These are phyloP conservation scores for Paramormyrops kingsleyae DNA, from an alignment of 2,113 vertebrate genomes.

Conservation along the genomic window DNA sequence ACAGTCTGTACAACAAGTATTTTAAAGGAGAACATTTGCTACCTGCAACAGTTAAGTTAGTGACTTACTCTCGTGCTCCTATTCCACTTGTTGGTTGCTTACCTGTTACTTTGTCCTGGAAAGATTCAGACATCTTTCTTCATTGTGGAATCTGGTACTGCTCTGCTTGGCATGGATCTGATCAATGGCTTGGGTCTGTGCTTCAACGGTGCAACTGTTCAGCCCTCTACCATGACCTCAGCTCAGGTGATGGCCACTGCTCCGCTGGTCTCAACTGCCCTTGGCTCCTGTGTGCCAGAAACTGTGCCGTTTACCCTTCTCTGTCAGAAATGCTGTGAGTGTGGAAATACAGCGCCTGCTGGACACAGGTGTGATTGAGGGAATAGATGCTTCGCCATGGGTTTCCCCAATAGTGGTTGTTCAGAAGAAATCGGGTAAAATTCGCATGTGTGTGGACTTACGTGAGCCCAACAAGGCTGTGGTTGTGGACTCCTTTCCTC, in stretches of 20 bases:
- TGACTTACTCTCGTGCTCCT: not conserved
- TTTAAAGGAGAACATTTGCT: not conserved
- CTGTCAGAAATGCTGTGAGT: constrained; percentile 13
- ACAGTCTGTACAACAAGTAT: not conserved
- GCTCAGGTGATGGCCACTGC: not conserved
- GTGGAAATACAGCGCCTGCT: not conserved
- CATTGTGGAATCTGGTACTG: not conserved
- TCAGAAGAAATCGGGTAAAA: constrained; percentile 1
- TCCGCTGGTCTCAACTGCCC: not conserved
- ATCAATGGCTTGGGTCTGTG: not conserved
- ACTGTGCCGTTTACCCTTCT: not conserved
- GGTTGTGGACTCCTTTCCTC: not conserved
- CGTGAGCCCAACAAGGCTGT: constrained; percentile 26
- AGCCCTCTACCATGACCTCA: not conserved
- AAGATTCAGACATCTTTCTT: not conserved
- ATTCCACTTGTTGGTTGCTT: not conserved
- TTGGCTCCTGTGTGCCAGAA: constrained; percentile 12
- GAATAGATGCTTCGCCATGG: constrained; percentile 10
- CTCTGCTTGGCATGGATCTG: not conserved
- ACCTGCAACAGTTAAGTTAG: not conserved
- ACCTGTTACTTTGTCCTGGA: not conserved
- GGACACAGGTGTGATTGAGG: constrained; percentile 7
- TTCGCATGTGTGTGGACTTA: constrained; percentile 20
- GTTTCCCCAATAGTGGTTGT: constrained; percentile 2
- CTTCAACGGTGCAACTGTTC: not conserved